Percentiles rank a stretch among this genome's conserved stretches.
Conservation (phyloP, 53 echinoderm and acorn worm genomes). For the Henricia sp. region DNA sequence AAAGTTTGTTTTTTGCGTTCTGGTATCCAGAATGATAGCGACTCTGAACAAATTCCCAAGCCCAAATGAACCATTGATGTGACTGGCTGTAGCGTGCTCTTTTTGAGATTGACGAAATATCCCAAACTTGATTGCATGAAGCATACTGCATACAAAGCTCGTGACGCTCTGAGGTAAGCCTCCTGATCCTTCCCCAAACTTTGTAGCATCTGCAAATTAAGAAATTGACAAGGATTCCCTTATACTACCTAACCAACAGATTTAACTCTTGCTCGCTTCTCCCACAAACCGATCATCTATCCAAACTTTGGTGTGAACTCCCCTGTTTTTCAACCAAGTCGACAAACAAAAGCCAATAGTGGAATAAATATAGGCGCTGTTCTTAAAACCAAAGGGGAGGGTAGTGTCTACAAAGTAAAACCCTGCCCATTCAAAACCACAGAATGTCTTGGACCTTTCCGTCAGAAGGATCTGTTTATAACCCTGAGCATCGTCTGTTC, state of each 20-base stretch:
- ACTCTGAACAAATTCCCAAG: neutral
- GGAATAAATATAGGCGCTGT: conserved; percentile 5
- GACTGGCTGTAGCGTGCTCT: conserved; percentile 19
- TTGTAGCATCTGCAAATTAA: neutral
- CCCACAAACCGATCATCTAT: no score
- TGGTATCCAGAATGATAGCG: conserved; percentile 19
- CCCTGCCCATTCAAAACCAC: conserved; percentile 28
- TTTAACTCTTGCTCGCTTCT: neutral
- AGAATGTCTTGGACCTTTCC: neutral
- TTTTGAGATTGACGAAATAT: conserved; percentile 36
- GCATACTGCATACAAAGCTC: neutral
- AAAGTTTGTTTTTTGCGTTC: neutral
- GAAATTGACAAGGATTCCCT: neutral
- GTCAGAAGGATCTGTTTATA: neutral
- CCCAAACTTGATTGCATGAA: conserved; percentile 34
- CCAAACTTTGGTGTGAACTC: no score
- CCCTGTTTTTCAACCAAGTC: conserved; percentile 2
- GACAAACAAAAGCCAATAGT: conserved; percentile 14
- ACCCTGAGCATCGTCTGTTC: neutral
- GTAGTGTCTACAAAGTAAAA: conserved; percentile 23
- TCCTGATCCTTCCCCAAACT: neutral
- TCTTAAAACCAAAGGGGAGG: conserved; percentile 7
- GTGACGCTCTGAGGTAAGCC: conserved; percentile 5
- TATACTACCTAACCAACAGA: neutral
- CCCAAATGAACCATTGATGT: conserved; percentile 26